phyloP scores from a whole-genome alignment of 2,888 invertebrate genomes.

The Hermaeophaga mercurialis region DNA sequence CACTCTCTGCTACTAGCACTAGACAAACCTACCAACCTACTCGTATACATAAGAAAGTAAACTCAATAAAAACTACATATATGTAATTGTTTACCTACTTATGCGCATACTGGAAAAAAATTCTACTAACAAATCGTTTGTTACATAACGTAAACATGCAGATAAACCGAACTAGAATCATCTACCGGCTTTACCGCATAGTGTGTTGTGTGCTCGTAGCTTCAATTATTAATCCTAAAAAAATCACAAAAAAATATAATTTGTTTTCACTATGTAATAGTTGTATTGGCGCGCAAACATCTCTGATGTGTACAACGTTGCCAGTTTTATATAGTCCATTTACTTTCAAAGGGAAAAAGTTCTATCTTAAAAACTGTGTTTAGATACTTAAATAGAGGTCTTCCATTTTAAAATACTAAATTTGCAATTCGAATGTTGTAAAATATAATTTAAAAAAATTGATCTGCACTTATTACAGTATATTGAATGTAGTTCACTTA shows the following conservation, averaged over 20 bases:
- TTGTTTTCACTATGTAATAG: slow-evolving; percentile 48
- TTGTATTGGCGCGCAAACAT: slow-evolving; percentile 48
- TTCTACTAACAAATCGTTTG: slow-evolving; percentile 6
- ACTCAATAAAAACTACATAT: neutral
- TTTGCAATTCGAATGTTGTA: too few relatives aligned
- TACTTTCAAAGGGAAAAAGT: too few relatives aligned
- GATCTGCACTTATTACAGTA: too few relatives aligned
- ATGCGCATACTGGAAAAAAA: slow-evolving; percentile 5
- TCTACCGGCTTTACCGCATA: too few relatives aligned
- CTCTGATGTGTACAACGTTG: slow-evolving; percentile 7
- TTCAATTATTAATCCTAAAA: slow-evolving; percentile 34
- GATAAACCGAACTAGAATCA: neutral
- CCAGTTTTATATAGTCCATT: neutral
- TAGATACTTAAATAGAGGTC: too few relatives aligned
- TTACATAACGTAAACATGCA: slow-evolving; percentile 14
- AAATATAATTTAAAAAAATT: too few relatives aligned
- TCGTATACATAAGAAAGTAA: neutral
- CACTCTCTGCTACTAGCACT: neutral
- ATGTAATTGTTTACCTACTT: neutral
- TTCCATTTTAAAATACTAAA: too few relatives aligned
- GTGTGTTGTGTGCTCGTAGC: too few relatives aligned
- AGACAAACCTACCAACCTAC: too few relatives aligned
- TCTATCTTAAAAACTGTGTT: too few relatives aligned
- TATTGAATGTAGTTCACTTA: too few relatives aligned
- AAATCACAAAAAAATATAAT: slow-evolving; percentile 41